Evolutionary conservation across 37 sponge, comb jelly and placozoan species (phyloP).

Genomic region (Theonella swinhoei): DNA sequence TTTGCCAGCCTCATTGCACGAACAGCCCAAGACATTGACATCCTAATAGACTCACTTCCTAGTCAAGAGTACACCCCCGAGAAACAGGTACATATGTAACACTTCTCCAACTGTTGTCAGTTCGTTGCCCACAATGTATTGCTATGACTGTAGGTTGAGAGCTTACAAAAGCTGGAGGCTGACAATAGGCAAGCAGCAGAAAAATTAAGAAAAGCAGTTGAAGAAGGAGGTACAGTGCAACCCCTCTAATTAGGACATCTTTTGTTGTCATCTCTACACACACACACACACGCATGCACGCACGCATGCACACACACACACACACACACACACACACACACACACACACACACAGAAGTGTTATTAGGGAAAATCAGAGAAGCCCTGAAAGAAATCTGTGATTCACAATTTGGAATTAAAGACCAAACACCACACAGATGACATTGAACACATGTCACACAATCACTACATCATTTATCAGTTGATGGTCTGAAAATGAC

Average conservation of each 20-base stretch:
- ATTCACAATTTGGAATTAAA: constrained; percentile 36
- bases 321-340: no score
- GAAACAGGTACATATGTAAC: constrained; percentile 43
- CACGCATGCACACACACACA: neutral
- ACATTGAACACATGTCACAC: neutral
- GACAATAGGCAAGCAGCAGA: constrained; percentile 55
- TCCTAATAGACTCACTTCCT: constrained; percentile 84
- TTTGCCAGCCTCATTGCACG: constrained; percentile 79
- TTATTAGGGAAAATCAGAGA: constrained; percentile 34
- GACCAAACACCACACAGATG: neutral
- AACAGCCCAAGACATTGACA: constrained; percentile 87
- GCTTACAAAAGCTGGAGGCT: constrained; percentile 43
- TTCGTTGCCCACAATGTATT: neutral
- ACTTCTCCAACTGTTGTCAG: neutral
- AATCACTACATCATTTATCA: neutral
- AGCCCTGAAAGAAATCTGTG: constrained; percentile 40
- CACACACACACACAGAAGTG: constrained; percentile 19
- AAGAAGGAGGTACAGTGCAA: constrained; percentile 78
- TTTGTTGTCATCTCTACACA: neutral
- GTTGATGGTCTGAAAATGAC: constrained; percentile 52
- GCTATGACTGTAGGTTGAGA: constrained; percentile 14
- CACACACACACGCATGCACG: no score
- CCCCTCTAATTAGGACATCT: neutral
- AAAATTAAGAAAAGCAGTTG: constrained; percentile 30
- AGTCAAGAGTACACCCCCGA: constrained; percentile 69